Percentiles rank a stretch among this genome's conserved stretches.
Conservation (phyloP, 1,140 invertebrate species). For the Lordiphosa stackelbergi region DNA sequence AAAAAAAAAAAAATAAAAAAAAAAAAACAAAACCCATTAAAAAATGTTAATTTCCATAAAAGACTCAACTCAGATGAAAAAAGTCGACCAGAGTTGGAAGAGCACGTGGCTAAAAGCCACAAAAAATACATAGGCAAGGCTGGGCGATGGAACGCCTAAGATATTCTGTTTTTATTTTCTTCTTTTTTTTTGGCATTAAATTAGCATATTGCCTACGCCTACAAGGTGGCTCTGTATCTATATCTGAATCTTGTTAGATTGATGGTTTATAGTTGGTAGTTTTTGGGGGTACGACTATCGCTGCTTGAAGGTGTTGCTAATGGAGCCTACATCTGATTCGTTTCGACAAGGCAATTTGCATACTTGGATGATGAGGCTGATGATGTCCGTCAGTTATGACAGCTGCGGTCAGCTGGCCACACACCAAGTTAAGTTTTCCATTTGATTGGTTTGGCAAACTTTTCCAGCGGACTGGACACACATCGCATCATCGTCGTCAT, state of each 20-base stretch:
- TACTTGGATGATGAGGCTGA: slow-evolving; percentile 17
- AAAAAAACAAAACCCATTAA: slow-evolving; percentile 58
- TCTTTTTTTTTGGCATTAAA: slow-evolving; percentile 23
- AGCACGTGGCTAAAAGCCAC: slow-evolving; percentile 62
- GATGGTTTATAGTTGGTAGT: slow-evolving; percentile 21
- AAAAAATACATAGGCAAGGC: slow-evolving; percentile 31
- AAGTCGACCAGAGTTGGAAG: slow-evolving; percentile 4
- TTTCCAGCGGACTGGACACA: slow-evolving; percentile 35
- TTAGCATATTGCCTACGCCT: slow-evolving; percentile 46
- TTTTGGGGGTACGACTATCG: slow-evolving; percentile 31
- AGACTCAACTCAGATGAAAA: slow-evolving; percentile 25
- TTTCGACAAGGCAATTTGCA: slow-evolving; percentile 39
- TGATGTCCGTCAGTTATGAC: slow-evolving; percentile 47
- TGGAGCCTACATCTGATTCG: slow-evolving; percentile 44
- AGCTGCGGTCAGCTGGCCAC: slow-evolving; percentile 45
- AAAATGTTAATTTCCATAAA: slow-evolving; percentile 72
- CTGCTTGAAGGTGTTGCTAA: slow-evolving; percentile 56
- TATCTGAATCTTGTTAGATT: slow-evolving; percentile 38
- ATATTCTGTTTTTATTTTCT: slow-evolving; percentile 6
- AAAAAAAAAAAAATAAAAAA: slow-evolving; percentile 4
- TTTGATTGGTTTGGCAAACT: slow-evolving; percentile 45
- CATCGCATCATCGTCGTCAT: slow-evolving; percentile 2
- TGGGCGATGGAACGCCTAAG: slow-evolving; percentile 5
- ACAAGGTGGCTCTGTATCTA: slow-evolving; percentile 14
- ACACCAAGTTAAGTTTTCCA: slow-evolving; percentile 52